phyloP scores from a whole-genome alignment of 2,888 invertebrate genomes.

The Pterobdella sp. region DNA sequence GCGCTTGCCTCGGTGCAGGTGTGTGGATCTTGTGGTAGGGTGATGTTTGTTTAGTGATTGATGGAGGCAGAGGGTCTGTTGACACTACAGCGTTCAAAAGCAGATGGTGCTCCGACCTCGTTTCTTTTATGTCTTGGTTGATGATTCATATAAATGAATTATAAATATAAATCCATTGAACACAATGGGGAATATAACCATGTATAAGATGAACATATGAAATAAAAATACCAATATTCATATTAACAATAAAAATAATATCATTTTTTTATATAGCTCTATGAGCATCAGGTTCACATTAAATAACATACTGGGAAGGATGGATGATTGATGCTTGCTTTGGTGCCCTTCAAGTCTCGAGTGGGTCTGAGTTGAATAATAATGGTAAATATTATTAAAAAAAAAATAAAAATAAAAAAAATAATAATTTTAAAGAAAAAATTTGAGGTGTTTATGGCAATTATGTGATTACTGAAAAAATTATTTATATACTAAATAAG shows the following conservation, averaged over 20 bases:
- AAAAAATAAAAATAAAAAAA: not conserved
- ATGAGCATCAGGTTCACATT: too few relatives aligned
- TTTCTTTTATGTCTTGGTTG: constrained; percentile 4
- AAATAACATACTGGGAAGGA: not conserved
- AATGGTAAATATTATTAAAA: not conserved
- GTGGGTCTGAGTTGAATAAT: not conserved
- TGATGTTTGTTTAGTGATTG: not conserved
- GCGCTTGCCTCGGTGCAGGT: not conserved
- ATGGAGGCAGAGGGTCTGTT: not conserved
- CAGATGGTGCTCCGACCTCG: not conserved
- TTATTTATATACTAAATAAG: too few relatives aligned
- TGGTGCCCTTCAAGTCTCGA: not conserved
- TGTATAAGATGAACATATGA: too few relatives aligned
- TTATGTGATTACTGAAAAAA: not conserved
- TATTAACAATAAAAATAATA: too few relatives aligned
- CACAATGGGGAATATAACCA: too few relatives aligned
- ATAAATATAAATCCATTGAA: too few relatives aligned
- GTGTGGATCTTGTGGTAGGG: not conserved
- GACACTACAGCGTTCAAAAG: not conserved
- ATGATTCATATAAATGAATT: too few relatives aligned
- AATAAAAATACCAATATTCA: too few relatives aligned
- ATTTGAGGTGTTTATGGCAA: not conserved
- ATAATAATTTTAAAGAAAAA: not conserved
- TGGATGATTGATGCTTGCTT: not conserved
- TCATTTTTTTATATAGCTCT: too few relatives aligned